Evolutionary conservation across 2,113 vertebrate species (phyloP).

Genomic region (Neolamprologus tretocephalus): DNA sequence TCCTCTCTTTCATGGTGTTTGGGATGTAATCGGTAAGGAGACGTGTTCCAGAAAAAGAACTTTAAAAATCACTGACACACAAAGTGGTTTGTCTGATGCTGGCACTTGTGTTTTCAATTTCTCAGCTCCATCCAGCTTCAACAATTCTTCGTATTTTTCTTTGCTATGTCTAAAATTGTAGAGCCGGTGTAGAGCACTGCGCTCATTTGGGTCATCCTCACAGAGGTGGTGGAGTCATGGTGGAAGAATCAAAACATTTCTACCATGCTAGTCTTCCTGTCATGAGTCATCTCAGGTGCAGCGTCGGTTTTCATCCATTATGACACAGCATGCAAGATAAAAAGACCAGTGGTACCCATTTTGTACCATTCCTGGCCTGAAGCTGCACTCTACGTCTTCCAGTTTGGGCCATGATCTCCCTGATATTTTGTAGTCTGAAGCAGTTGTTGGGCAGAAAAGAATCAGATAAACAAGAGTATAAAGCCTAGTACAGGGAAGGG

Average conservation of each 20-base stretch:
- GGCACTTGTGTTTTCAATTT: background rate
- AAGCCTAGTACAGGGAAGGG: background rate
- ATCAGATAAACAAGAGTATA: background rate
- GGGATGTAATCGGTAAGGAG: background rate
- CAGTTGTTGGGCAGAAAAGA: background rate
- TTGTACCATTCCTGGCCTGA: background rate
- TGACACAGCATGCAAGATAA: background rate
- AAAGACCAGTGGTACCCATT: background rate
- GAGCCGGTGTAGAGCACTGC: background rate
- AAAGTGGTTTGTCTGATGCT: background rate
- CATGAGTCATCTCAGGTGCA: background rate
- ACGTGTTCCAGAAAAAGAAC: background rate
- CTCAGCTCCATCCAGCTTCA: background rate
- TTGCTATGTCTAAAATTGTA: background rate
- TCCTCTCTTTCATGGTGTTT: background rate
- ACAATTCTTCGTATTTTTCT: background rate
- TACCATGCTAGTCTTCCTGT: background rate
- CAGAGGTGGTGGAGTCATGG: background rate
- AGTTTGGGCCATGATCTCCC: background rate
- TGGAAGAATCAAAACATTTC: background rate
- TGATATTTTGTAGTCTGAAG: background rate
- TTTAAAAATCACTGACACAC: background rate
- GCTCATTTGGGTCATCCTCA: background rate
- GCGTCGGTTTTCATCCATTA: background rate
- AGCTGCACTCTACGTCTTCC: background rate